Percentiles rank a stretch among this genome's conserved stretches.
Conservation (phyloP, 2,888 invertebrate species). For the Galerucella calmariensis region DNA sequence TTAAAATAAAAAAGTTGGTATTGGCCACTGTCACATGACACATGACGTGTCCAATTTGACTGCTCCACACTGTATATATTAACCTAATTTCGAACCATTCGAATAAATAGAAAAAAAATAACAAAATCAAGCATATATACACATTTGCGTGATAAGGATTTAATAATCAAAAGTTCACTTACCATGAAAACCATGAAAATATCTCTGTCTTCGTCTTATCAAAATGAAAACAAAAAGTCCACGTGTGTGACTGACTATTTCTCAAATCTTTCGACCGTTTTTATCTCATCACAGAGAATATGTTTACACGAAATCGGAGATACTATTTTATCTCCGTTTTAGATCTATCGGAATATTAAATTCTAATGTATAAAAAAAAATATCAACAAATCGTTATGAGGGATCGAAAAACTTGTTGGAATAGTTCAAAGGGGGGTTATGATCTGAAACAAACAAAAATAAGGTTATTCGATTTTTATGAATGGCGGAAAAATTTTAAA, state of each 20-base stretch:
- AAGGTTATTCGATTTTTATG: neutral
- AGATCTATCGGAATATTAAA: neutral
- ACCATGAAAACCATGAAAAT: slow-evolving; percentile 63
- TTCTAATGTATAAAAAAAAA: no score
- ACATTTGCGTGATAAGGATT: neutral
- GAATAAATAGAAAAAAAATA: neutral
- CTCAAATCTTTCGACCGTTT: slow-evolving; percentile 27
- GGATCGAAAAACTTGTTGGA: slow-evolving; percentile 9
- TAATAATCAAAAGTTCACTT: slow-evolving; percentile 45
- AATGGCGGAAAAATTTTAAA: neutral
- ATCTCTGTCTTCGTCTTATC: slow-evolving; percentile 42
- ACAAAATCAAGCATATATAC: neutral
- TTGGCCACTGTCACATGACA: no score
- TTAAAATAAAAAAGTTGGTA: no score
- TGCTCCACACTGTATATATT: neutral
- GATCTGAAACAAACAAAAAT: slow-evolving; percentile 11
- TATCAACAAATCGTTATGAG: neutral
- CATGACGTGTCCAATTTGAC: no score
- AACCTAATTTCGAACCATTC: neutral
- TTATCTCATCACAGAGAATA: slow-evolving; percentile 27
- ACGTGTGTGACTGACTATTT: slow-evolving; percentile 28
- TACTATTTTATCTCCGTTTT: neutral
- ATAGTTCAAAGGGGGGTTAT: neutral
- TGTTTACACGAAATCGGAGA: neutral
- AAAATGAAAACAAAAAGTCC: slow-evolving; percentile 36